These are phyloP conservation scores for Acrocephalus scirpaceus DNA, from an alignment of 2,797 vertebrate species.

Conservation along the genomic window DNA sequence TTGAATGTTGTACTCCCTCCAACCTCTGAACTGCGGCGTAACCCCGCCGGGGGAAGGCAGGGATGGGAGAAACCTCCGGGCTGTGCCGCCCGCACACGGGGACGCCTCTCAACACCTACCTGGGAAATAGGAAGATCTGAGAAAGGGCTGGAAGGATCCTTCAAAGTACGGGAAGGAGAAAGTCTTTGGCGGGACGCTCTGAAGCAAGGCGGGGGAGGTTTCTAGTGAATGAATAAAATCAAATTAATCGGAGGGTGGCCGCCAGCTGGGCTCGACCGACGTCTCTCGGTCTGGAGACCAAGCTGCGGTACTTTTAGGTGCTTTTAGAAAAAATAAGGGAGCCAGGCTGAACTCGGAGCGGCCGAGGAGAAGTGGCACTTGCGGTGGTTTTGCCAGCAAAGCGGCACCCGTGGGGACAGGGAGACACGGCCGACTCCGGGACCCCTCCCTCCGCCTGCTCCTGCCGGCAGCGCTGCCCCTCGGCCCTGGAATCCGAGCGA, in stretches of 20 bases:
- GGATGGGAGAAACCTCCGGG: conserved; percentile 1
- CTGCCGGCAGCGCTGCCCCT: not conserved
- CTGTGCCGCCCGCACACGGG: not conserved
- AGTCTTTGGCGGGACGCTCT: conserved; percentile 84
- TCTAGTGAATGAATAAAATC: conserved; percentile 74
- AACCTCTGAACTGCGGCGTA: conserved; percentile 81
- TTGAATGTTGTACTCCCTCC: conserved; percentile 79
- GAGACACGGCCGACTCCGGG: not conserved
- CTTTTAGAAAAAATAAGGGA: not conserved
- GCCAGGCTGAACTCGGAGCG: not conserved
- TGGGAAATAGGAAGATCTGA: conserved; percentile 92
- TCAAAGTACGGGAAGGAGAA: conserved; percentile 92
- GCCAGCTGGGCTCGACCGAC: not conserved
- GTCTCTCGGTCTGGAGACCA: not conserved
- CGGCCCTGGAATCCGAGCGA: too few relatives aligned
- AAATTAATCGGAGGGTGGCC: not conserved
- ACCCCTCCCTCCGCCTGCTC: not conserved
- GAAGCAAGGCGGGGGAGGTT: conserved; percentile 78
- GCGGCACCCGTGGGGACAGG: not conserved
- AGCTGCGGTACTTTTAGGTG: not conserved
- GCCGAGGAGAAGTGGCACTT: not conserved
- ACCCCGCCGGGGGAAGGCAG: conserved; percentile 32
- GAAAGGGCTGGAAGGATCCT: conserved; percentile 90
- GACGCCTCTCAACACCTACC: conserved; percentile 74
- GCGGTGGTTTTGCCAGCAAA: not conserved